Percentiles rank a stretch among this genome's conserved stretches.
Evolutionary conservation across 1,140 invertebrate genomes (phyloP).

Genomic region (Archivesica marissinica): DNA sequence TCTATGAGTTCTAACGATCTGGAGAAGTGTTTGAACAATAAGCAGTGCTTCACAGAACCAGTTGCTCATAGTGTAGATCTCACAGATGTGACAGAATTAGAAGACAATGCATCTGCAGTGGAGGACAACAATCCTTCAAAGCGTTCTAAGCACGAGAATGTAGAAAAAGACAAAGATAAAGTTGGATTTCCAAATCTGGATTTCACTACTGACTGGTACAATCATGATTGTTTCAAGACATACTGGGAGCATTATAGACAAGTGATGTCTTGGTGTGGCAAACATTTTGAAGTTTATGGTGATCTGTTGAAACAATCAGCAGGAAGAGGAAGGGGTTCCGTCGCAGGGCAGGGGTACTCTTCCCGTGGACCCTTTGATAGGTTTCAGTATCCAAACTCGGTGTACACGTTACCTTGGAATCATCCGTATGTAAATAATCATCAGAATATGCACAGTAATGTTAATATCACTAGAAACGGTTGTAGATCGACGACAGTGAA

Average conservation of each 20-base stretch:
- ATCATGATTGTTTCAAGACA: constrained; percentile 68
- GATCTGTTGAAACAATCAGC: constrained; percentile 12
- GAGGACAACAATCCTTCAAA: not conserved
- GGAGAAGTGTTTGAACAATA: not conserved
- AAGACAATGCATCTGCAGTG: not conserved
- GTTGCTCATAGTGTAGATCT: constrained; percentile 23
- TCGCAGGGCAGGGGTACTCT: not conserved
- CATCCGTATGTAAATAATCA: not conserved
- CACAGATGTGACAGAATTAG: constrained; percentile 41
- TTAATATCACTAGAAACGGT: not conserved
- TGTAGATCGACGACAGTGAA: not conserved
- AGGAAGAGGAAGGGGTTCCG: not conserved
- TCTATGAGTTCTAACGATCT: not conserved
- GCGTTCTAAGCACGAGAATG: not conserved
- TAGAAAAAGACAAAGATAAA: not conserved
- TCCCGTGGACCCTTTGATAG: no score
- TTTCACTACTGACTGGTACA: constrained; percentile 70
- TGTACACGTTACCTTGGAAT: not conserved
- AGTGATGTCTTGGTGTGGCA: constrained; percentile 71
- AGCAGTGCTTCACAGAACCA: not conserved
- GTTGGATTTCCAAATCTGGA: not conserved
- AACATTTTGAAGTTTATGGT: constrained; percentile 57
- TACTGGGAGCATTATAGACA: constrained; percentile 78
- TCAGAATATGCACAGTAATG: not conserved
- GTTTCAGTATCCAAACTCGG: not conserved